Conservation (phyloP, 2,113 vertebrate species). For the Passerina amoena region DNA sequence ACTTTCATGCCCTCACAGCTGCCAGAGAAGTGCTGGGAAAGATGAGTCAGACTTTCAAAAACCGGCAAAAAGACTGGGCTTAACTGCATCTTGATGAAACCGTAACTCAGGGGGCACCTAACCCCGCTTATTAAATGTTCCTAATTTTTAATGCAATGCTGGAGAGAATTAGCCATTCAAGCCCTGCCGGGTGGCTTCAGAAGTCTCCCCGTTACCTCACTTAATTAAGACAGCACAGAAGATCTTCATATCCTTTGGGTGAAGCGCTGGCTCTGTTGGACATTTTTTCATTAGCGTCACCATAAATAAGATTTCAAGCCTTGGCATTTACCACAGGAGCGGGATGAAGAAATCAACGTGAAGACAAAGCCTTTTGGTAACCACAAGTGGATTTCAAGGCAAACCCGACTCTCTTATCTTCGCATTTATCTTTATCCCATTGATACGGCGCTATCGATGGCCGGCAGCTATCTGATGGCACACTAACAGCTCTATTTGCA, state of each 20-base stretch:
- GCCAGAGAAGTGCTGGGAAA: constrained; percentile 49
- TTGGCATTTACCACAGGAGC: constrained; percentile 42
- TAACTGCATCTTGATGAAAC: not conserved
- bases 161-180: constrained; percentile 24
- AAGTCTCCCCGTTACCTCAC: not conserved
- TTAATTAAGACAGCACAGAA: constrained; percentile 56
- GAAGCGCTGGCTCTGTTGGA: constrained; percentile 1
- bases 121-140: not conserved
- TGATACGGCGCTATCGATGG: constrained; percentile 55
- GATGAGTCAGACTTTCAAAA: constrained; percentile 33
- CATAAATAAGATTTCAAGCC: constrained; percentile 61
- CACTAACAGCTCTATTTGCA: constrained; percentile 43
- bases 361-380: constrained; percentile 42
- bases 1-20: constrained; percentile 47
- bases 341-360: constrained; percentile 46
- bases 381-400: constrained; percentile 56
- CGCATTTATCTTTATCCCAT: constrained; percentile 65
- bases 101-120: not conserved
- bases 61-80: not conserved
- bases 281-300: constrained; percentile 41
- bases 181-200: not conserved
- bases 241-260: constrained; percentile 30
- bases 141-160: not conserved
- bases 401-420: constrained; percentile 46
- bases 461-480: constrained; percentile 49